Evolutionary conservation across 2,888 invertebrate species (phyloP).

Genomic region (Ellobium chinense): DNA sequence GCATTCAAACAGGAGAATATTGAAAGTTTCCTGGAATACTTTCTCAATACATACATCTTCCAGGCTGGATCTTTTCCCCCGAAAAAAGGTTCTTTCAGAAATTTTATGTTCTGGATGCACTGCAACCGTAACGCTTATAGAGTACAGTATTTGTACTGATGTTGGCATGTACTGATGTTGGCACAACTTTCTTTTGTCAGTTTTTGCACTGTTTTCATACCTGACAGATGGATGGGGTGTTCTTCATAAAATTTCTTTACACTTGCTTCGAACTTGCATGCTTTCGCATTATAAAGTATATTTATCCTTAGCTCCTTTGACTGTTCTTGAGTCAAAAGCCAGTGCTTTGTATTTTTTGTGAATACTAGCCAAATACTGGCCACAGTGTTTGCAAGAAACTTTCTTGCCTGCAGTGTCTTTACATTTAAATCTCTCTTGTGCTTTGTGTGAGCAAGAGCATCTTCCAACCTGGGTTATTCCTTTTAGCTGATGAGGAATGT

Average conservation of each 20-base stretch:
- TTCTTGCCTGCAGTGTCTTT: neutral
- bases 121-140: neutral
- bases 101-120: neutral
- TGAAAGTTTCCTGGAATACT: too few species aligned
- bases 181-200: neutral
- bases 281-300: neutral
- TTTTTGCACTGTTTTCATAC: neutral
- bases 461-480: neutral
- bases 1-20: too few species aligned
- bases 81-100: neutral
- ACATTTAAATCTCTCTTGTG: neutral
- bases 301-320: neutral
- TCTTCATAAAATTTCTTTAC: neutral
- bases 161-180: neutral
- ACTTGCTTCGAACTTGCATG: neutral
- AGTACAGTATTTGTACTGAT: neutral
- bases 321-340: neutral
- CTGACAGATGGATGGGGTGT: neutral
- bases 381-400: neutral
- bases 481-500: neutral
- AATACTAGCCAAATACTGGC: neutral
- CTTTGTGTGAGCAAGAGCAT: neutral
- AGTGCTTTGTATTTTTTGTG: neutral
- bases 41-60: too few species aligned
- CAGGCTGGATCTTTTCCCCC: too few species aligned